phyloP scores from a whole-genome alignment of 2,797 vertebrate species.

The Anabacerthia variegaticeps region DNA sequence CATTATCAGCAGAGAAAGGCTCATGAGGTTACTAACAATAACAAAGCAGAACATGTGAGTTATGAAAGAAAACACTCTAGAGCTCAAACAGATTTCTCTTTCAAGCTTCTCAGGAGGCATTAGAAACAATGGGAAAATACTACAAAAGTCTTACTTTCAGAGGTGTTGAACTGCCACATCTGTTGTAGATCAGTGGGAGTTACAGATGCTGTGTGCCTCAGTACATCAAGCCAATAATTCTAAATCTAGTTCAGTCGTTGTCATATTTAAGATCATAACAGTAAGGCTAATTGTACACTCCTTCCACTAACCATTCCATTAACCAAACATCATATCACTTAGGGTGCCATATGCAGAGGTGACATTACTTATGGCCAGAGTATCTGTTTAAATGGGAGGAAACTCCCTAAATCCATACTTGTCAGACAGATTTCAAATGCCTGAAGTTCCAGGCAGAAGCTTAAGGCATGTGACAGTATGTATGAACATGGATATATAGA shows the following conservation, averaged over 20 bases:
- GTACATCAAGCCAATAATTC: neutral
- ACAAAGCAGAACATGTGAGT: neutral
- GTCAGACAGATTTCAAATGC: neutral
- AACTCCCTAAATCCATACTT: neutral
- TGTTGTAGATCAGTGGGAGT: neutral
- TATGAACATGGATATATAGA: neutral
- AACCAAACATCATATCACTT: neutral
- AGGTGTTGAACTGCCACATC: neutral
- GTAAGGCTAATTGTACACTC: neutral
- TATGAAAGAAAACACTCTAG: conserved; percentile 24
- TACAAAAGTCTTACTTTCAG: neutral
- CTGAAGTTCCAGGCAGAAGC: neutral
- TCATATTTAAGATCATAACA: neutral
- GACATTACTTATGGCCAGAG: neutral
- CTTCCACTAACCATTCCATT: neutral
- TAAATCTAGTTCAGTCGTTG: neutral
- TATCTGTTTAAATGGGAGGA: neutral
- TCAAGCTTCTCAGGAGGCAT: conserved; percentile 8
- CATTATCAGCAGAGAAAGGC: neutral
- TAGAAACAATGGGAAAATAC: neutral
- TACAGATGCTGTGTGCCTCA: neutral
- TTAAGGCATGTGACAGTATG: neutral
- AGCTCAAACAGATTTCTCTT: conserved; percentile 3
- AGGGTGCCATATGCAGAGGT: neutral
- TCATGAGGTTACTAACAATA: conserved; percentile 10